Conservation (phyloP, 1,140 invertebrate genomes). For the Papilio aristodemus region DNA sequence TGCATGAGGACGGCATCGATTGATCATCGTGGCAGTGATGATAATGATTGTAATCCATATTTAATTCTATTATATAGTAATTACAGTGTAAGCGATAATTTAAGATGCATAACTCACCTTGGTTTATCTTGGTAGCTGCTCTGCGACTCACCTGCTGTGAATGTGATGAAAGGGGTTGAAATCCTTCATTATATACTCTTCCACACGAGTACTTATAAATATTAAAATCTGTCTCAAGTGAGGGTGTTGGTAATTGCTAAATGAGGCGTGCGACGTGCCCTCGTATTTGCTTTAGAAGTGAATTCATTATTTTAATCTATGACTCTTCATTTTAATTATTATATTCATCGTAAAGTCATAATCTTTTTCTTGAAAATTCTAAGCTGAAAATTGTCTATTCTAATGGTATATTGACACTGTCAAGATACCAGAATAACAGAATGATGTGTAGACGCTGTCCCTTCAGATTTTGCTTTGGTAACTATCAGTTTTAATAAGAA, state of each 20-base stretch:
- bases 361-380: not conserved
- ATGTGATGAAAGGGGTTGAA: constrained; percentile 19
- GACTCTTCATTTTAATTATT: constrained; percentile 4
- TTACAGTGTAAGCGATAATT: not conserved
- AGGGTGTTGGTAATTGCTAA: constrained; percentile 28
- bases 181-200: constrained; percentile 29
- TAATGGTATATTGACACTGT: not conserved
- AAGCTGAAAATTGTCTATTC: not conserved
- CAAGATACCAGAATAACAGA: too few relatives aligned
- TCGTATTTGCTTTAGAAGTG: constrained; percentile 19
- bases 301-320: constrained; percentile 22
- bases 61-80: not conserved
- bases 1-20: not conserved
- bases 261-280: constrained; percentile 19
- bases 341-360: not conserved
- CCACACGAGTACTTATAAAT: constrained; percentile 27
- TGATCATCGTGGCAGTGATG: not conserved
- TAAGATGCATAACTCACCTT: constrained; percentile 23
- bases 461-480: too few relatives aligned
- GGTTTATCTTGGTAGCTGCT: constrained; percentile 4
- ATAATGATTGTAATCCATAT: not conserved
- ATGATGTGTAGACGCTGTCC: too few relatives aligned
- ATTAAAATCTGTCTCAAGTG: constrained; percentile 29
- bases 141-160: constrained; percentile 9
- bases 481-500: too few relatives aligned